Evolutionary conservation across 2,113 vertebrate species (phyloP).

Genomic region (Crotalus helleri): DNA sequence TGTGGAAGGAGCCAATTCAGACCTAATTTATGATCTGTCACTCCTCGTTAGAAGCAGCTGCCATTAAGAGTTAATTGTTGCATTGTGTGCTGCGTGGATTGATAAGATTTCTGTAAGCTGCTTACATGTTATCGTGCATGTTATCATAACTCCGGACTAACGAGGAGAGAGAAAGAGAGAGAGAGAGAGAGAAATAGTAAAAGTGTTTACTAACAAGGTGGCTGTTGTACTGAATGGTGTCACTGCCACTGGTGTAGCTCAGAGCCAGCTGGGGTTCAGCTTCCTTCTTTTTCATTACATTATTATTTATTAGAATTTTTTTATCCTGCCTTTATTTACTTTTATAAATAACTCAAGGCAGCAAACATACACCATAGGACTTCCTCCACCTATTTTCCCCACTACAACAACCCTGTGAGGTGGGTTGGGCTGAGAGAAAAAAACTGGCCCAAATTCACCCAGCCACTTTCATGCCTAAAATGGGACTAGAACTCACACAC

Average conservation of each 20-base stretch:
- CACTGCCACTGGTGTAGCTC: background rate
- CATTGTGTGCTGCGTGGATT: conserved; percentile 50
- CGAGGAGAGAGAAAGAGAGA: conserved; percentile 11
- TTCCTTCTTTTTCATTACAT: background rate
- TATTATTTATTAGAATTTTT: background rate
- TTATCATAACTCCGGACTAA: conserved; percentile 58
- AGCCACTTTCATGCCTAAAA: background rate
- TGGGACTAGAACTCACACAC: background rate
- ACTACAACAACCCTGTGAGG: background rate
- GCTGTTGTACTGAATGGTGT: background rate
- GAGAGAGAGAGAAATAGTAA: background rate
- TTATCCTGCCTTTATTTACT: background rate
- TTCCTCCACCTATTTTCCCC: background rate
- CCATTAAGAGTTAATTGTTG: conserved; percentile 63
- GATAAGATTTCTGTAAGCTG: conserved; percentile 65
- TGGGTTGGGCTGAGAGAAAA: background rate
- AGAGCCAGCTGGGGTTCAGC: background rate
- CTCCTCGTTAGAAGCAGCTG: conserved; percentile 65
- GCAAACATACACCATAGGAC: background rate
- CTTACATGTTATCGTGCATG: conserved; percentile 59
- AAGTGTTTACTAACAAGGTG: background rate
- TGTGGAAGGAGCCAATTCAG: conserved; percentile 59
- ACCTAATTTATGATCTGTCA: conserved; percentile 67
- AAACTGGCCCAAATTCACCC: background rate
- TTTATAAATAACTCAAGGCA: background rate